Evolutionary conservation across 2,797 vertebrate species (phyloP).

Genomic region (Chloroceryle amazona): DNA sequence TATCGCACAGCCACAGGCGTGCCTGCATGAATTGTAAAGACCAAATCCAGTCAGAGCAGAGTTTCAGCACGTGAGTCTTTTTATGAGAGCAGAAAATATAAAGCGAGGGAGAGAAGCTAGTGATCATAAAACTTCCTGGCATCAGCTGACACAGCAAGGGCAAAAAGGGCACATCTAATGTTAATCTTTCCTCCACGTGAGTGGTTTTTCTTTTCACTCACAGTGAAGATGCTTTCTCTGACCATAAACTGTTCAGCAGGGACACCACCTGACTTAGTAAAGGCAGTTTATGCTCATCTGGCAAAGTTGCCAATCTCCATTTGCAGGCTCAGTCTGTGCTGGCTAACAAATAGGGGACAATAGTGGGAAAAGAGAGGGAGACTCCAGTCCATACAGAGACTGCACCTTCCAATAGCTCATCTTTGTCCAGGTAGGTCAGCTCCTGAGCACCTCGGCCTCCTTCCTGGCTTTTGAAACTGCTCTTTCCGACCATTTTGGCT

Average conservation of each 20-base stretch:
- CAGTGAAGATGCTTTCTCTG: conserved; percentile 1
- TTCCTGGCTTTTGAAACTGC: not conserved
- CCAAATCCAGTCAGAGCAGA: conserved; percentile 7
- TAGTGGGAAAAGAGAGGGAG: not conserved
- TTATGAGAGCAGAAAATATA: conserved; percentile 28
- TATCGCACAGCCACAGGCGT: conserved; percentile 27
- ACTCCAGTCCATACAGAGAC: not conserved
- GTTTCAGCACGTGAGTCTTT: conserved; percentile 9
- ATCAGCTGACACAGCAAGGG: conserved; percentile 9
- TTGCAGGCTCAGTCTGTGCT: not conserved
- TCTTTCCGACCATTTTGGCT: conserved; percentile 12
- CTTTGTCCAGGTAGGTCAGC: not conserved
- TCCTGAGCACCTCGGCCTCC: not conserved
- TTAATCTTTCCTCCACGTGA: not conserved
- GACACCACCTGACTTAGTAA: not conserved
- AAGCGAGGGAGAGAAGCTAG: conserved; percentile 12
- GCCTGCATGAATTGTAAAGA: conserved; percentile 12
- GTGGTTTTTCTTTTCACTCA: not conserved
- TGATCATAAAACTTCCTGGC: conserved; percentile 39
- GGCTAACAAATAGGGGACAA: not conserved
- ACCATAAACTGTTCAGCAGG: not conserved
- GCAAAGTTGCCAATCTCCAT: conserved; percentile 6
- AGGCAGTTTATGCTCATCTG: not conserved
- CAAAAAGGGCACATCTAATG: not conserved
- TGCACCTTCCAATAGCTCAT: not conserved